Evolutionary conservation across 2,888 invertebrate species (phyloP), one percentile per base, ranked within the genome.

Genomic region (Eupeodes luniger): DNA sequence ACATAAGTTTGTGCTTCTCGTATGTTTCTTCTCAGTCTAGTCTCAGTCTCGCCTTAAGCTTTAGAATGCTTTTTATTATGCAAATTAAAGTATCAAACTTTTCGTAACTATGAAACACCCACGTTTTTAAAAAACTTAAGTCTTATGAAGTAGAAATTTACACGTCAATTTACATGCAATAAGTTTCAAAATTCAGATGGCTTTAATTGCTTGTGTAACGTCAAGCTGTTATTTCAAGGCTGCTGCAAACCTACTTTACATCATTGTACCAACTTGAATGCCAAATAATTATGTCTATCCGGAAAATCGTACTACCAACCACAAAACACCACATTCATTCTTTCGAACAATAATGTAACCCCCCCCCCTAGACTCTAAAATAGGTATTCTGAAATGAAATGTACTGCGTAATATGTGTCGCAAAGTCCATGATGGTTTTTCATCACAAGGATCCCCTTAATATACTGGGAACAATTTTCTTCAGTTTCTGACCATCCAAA

Each of bases 391-490:
- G 9, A 67, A 51, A 9, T 40, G 4, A 67, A 51, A 9, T 19
- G 47, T 27, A 5, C 27, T 66, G 47, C 47, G 47, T 44, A 34
- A 34, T 27, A 27, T 14, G n/a, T 34, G 51, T 51, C n/a, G 34
- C 27, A 49, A 11, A 53, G 53, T 1, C 27, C 49, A 47, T 66
- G 47, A 47, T 66, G 47, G 66, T 66, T 66, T 66, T 47, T 27
- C 66, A 27, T 47, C 47, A 12, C 49, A 66, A 9, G 40, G 66
- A 49, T 47, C 6, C 27, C 7, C 47, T 27, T 27, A 49, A 66
- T 66, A 27, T 27, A 27, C 49, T 27, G 14, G 14, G 5, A 49
- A 47, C 49, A 66, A 66, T 66, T 66, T 27, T 49, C 66, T 66
- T 66, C 47, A 66, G 19, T 19, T 66, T 27, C 10, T 27, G 44